Evolutionary conservation across 2,888 invertebrate species (phyloP).

Genomic region (Venusia cambrica): DNA sequence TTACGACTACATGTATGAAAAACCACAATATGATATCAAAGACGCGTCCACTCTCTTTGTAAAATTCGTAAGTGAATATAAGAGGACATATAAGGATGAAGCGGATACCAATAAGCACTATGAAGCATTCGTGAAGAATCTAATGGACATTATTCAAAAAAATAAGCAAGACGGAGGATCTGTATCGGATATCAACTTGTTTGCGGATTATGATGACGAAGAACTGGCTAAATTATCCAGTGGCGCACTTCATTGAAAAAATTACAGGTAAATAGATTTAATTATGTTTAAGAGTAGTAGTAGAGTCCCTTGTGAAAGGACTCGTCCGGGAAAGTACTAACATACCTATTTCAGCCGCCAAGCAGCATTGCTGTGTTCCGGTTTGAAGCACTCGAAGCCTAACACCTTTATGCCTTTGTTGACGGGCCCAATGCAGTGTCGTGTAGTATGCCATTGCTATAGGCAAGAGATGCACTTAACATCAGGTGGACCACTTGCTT

Average conservation of each 20-base stretch:
- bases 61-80: constrained; percentile 44
- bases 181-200: constrained; percentile 50
- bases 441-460: too few relatives aligned
- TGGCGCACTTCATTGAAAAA: too few relatives aligned
- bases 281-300: too few relatives aligned
- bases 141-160: constrained; percentile 50
- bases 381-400: too few relatives aligned
- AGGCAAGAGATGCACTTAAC: too few relatives aligned
- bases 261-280: constrained; percentile 12
- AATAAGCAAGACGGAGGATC: constrained; percentile 40
- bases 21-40: constrained; percentile 47
- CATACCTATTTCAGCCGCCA: constrained; percentile 3
- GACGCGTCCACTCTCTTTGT: constrained; percentile 48
- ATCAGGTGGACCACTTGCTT: too few relatives aligned
- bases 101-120: constrained; percentile 45
- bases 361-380: too few relatives aligned
- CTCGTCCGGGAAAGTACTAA: too few relatives aligned
- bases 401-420: too few relatives aligned
- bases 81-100: constrained; percentile 47
- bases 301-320: too few relatives aligned
- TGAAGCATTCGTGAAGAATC: constrained; percentile 44
- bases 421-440: too few relatives aligned
- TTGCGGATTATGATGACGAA: constrained; percentile 44
- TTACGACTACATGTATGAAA: too few relatives aligned
- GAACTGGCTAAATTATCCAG: constrained; percentile 33